phyloP scores from a whole-genome alignment of 2,113 vertebrate species.

The Genyomyrus donnyi region DNA sequence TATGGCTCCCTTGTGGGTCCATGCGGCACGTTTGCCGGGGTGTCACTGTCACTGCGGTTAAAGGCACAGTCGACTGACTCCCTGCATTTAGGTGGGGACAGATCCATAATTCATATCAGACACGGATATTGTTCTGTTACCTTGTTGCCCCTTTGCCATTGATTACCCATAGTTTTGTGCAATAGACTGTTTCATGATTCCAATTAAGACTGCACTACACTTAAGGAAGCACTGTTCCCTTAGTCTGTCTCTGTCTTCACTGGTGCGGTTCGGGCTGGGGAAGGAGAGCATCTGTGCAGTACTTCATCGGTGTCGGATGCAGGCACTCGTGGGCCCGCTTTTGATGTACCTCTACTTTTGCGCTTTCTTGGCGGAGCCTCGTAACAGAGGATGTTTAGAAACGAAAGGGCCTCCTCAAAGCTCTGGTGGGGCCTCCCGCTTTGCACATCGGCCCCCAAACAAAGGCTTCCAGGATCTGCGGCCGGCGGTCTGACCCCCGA shows the following conservation, averaged over 20 bases:
- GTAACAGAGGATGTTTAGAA: conserved; percentile 26
- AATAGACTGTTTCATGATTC: background rate
- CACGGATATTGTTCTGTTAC: background rate
- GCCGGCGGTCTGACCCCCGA: conserved; percentile 23
- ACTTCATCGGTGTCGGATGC: too few species aligned
- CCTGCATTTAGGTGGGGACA: background rate
- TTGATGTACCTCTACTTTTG: conserved; percentile 45
- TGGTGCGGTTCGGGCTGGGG: background rate
- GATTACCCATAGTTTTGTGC: background rate
- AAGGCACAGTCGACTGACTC: background rate
- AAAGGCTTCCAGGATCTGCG: conserved; percentile 2
- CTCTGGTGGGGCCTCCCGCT: background rate
- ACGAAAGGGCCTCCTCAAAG: conserved; percentile 3
- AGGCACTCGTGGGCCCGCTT: background rate
- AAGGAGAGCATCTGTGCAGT: background rate
- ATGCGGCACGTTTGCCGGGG: background rate
- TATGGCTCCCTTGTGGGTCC: background rate
- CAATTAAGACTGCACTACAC: background rate
- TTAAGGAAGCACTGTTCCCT: background rate
- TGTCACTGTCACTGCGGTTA: background rate
- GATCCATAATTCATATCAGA: background rate
- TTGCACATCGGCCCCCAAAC: background rate
- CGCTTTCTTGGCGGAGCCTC: conserved; percentile 35
- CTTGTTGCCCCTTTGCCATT: background rate
- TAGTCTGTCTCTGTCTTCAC: background rate